A percentile compares a stretch with the other conserved stretches of the same genome.
These are phyloP conservation scores for Dioctria linearis DNA, from an alignment of 2,888 invertebrate species.

Conservation along the genomic window DNA sequence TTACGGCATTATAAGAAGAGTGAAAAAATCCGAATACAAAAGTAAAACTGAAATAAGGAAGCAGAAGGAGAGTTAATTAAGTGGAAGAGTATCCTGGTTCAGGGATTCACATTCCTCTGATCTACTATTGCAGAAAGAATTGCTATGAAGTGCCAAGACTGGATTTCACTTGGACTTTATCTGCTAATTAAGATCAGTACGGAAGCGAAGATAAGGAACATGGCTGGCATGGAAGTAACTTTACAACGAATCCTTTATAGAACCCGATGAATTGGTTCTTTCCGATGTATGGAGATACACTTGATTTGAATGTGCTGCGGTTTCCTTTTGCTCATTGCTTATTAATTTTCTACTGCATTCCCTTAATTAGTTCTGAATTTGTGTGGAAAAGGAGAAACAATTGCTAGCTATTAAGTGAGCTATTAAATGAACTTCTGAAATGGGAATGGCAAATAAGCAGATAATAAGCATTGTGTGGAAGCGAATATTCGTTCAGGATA, in stretches of 20 bases:
- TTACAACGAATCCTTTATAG: neutral
- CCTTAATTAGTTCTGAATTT: neutral
- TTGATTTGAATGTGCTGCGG: conserved; percentile 1
- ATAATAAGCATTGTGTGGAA: too few relatives aligned
- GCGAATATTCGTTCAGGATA: too few relatives aligned
- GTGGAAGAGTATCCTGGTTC: neutral
- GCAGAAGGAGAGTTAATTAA: neutral
- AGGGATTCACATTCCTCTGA: too few relatives aligned
- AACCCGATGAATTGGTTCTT: neutral
- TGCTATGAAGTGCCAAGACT: neutral
- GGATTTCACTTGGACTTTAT: neutral
- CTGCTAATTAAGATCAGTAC: neutral
- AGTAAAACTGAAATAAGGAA: neutral
- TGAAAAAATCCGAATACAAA: neutral
- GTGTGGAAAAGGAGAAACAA: neutral
- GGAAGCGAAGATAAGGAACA: neutral
- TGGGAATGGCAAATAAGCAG: too few relatives aligned
- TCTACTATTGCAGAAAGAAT: neutral
- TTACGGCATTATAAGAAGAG: neutral
- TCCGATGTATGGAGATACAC: neutral
- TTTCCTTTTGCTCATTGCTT: neutral
- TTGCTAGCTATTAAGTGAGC: neutral
- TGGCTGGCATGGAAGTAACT: neutral
- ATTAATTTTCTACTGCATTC: neutral
- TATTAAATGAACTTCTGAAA: neutral